Evolutionary conservation across 2,113 vertebrate genomes (phyloP).

Genomic region (Amphilophus citrinellus): DNA sequence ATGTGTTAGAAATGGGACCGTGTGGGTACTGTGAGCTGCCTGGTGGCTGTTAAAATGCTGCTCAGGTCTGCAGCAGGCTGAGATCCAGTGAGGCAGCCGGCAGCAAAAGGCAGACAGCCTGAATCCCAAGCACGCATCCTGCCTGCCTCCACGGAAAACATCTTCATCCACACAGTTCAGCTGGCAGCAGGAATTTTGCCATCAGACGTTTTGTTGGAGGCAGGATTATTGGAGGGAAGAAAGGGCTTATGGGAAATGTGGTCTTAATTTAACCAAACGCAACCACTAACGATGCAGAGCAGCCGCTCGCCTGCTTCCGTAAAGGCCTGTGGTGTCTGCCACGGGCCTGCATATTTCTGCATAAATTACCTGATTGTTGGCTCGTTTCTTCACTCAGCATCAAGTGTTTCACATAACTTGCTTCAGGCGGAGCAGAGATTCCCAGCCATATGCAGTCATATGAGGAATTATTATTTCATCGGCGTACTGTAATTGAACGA

Average conservation of each 20-base stretch:
- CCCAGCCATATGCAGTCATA: conserved; percentile 18
- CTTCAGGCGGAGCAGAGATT: conserved; percentile 11
- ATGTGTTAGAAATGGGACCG: conserved; percentile 15
- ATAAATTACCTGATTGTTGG: conserved; percentile 48
- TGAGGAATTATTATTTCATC: conserved; percentile 25
- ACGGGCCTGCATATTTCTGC: conserved; percentile 56
- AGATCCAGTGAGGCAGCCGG: conserved; percentile 34
- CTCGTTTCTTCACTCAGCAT: conserved; percentile 39
- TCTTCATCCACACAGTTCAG: conserved; percentile 8
- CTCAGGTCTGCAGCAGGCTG: conserved; percentile 66
- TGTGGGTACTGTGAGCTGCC: conserved; percentile 29
- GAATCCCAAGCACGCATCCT: conserved; percentile 58
- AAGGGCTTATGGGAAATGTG: conserved; percentile 36
- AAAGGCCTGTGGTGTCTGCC: conserved; percentile 36
- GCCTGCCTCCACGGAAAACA: not conserved
- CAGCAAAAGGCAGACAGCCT: conserved; percentile 19
- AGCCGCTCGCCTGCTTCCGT: not conserved
- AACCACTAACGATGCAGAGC: not conserved
- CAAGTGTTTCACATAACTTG: conserved; percentile 28
- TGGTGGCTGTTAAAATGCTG: conserved; percentile 59
- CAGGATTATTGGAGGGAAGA: not conserved
- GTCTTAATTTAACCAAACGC: not conserved
- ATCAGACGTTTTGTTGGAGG: not conserved
- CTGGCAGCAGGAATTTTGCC: conserved; percentile 4
- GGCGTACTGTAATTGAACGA: conserved; percentile 2